These are phyloP conservation scores for Amphiprion clarkii DNA, from an alignment of 2,797 vertebrate species.

Conservation along the genomic window DNA sequence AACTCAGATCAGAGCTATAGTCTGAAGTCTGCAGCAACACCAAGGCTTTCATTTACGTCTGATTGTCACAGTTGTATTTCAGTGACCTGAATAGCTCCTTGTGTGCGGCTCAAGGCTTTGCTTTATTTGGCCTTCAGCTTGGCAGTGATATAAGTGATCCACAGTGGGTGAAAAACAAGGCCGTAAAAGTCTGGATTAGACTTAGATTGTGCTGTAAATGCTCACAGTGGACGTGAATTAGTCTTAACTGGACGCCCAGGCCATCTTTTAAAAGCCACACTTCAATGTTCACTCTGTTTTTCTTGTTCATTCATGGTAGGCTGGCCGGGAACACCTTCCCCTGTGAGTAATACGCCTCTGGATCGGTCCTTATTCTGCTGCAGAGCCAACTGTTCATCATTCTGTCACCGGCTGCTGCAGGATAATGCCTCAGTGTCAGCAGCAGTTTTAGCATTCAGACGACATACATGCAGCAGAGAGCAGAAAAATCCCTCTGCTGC, in stretches of 20 bases:
- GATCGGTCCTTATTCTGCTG: conserved; percentile 69
- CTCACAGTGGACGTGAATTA: conserved; percentile 60
- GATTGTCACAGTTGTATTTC: conserved; percentile 75
- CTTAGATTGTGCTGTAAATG: conserved; percentile 61
- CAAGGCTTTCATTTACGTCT: conserved; percentile 63
- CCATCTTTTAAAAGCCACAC: conserved; percentile 59
- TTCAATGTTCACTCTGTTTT: conserved; percentile 67
- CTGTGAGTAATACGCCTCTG: conserved; percentile 74
- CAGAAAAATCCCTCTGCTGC: conserved; percentile 35
- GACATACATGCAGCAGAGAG: conserved; percentile 42
- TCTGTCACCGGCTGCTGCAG: conserved; percentile 76
- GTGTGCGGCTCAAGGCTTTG: conserved; percentile 60
- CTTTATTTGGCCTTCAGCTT: conserved; percentile 73
- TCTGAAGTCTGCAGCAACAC: conserved; percentile 40
- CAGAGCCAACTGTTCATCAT: conserved; percentile 78
- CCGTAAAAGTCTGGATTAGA: conserved; percentile 67
- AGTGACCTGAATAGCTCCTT: conserved; percentile 76
- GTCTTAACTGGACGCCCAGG: conserved; percentile 53
- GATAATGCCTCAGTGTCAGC: conserved; percentile 78
- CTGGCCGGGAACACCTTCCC: conserved; percentile 69
- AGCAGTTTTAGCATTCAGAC: conserved; percentile 74
- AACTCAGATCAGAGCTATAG: conserved; percentile 51
- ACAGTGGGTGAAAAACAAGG: conserved; percentile 69
- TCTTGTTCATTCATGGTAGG: conserved; percentile 76
- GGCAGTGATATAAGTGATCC: conserved; percentile 66